Percentiles rank a stretch among this genome's conserved stretches.
phyloP scores from a whole-genome alignment of 2,113 vertebrate genomes.

The Indri indri region DNA sequence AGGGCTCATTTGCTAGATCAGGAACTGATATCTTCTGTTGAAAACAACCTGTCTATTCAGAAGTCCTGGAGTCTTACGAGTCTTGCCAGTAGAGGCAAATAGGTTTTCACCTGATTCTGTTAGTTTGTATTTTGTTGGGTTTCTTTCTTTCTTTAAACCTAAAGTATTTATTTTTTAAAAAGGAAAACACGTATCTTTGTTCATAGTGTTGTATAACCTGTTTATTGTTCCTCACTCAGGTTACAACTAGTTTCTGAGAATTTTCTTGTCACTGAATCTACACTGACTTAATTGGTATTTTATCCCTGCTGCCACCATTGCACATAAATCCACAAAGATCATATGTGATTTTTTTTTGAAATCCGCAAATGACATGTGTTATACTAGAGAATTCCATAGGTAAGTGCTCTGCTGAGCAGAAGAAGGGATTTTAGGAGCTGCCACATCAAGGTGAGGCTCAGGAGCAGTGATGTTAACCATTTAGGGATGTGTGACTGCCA shows the following conservation, averaged over 20 bases:
- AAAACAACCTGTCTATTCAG: slow-evolving; percentile 46
- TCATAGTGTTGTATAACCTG: slow-evolving; percentile 4
- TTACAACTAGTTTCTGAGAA: slow-evolving; percentile 32
- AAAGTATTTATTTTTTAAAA: slow-evolving; percentile 13
- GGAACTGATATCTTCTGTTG: slow-evolving; percentile 40
- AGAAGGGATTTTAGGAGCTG: neutral
- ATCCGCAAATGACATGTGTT: neutral
- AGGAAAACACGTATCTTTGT: slow-evolving; percentile 10
- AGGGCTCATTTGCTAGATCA: slow-evolving; percentile 52
- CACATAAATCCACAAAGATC: neutral
- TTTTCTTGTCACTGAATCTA: neutral
- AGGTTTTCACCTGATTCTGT: slow-evolving; percentile 12
- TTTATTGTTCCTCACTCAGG: slow-evolving; percentile 19
- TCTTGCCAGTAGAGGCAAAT: neutral
- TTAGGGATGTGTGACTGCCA: neutral
- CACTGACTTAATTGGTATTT: neutral
- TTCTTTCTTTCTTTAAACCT: neutral
- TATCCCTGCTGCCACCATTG: neutral
- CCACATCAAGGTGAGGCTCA: neutral
- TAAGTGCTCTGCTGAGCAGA: neutral
- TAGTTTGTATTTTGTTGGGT: neutral
- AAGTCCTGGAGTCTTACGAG: neutral
- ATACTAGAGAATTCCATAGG: neutral
- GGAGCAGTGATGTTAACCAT: neutral
- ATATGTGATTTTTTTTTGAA: neutral